Evolutionary conservation across 2,113 vertebrate genomes (phyloP), one percentile per base, ranked within the genome.

Genomic region (Phrynocephalus versicolor): DNA sequence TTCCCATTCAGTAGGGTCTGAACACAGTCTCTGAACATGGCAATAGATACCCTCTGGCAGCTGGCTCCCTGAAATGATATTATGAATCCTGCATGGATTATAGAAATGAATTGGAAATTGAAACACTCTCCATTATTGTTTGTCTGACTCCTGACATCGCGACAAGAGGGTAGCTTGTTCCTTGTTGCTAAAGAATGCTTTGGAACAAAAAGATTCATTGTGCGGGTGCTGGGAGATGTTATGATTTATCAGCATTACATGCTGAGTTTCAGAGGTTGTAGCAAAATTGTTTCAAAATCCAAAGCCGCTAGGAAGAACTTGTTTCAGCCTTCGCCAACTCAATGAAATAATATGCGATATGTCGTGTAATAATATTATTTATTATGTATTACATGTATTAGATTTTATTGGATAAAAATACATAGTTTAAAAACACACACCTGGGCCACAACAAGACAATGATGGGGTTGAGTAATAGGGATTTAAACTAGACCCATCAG

Each of bases 81-180:
- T 92, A 89, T 27, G 88, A 93, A 91, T 91, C 88, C 92, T 89
- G 92, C 91, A 76, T 88, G 92, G 81, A 93, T 93, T 89, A 93
- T 89, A 94, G 91, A 90, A 87, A 71, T 89, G 94, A 87, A 90
- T 94, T 92, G 90, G 69, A 90, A 90, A 90, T 83, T 86, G 88
- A 90, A 88, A 82, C 45, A 85, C 81, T 89, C 87, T 87, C 1
- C 16, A 12, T 93, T 90, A 75, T 84, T 89, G 82, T 93, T 92
- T 93, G 84, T 30, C 67, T 91, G 80, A 75, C 41, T 62, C 81
- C 58, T 72, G 81, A 57, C 51, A 76, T n/a, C 37, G 25, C 70
- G 82, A 1, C 62, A 72, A 62, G 62, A 69, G 72, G 79, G 23
- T 85, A 6, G 88, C 83, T 79, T 89, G 70, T 91, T 93, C 87